Conservation (phyloP, 2,113 vertebrate genomes). For the Lophotis ruficrista region DNA sequence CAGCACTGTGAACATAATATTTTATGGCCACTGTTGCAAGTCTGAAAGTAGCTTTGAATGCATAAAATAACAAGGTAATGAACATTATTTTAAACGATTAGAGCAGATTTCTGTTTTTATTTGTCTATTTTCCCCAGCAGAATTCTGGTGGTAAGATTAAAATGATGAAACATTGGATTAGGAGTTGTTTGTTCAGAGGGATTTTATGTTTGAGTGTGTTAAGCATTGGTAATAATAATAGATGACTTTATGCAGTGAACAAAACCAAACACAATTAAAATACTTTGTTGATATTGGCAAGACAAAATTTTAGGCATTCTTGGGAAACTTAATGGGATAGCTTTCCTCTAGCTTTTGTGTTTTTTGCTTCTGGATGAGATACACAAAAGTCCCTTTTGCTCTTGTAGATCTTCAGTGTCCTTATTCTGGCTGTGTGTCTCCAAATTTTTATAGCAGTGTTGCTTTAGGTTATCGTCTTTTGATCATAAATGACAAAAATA, state of each 20-base stretch:
- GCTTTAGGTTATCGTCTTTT: not conserved
- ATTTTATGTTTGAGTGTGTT: not conserved
- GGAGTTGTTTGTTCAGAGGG: constrained; percentile 3
- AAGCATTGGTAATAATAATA: not conserved
- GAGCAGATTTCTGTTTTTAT: not conserved
- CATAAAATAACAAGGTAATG: not conserved
- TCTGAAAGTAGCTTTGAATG: not conserved
- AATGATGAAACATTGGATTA: constrained; percentile 8
- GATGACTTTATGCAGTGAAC: not conserved
- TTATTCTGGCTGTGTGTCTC: not conserved
- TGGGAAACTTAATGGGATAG: not conserved
- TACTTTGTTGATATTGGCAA: not conserved
- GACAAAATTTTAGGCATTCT: not conserved
- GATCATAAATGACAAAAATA: not conserved
- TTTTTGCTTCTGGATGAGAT: not conserved
- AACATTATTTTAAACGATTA: not conserved
- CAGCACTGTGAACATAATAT: not conserved
- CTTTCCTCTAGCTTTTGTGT: not conserved
- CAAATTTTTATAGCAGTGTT: not conserved
- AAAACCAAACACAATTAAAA: not conserved
- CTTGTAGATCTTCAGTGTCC: not conserved
- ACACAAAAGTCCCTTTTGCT: not conserved
- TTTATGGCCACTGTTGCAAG: not conserved
- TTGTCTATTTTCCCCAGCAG: not conserved
- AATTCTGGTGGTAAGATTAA: not conserved